Evolutionary conservation across 2,113 vertebrate genomes (phyloP).

Genomic region (Charadrius vociferus): DNA sequence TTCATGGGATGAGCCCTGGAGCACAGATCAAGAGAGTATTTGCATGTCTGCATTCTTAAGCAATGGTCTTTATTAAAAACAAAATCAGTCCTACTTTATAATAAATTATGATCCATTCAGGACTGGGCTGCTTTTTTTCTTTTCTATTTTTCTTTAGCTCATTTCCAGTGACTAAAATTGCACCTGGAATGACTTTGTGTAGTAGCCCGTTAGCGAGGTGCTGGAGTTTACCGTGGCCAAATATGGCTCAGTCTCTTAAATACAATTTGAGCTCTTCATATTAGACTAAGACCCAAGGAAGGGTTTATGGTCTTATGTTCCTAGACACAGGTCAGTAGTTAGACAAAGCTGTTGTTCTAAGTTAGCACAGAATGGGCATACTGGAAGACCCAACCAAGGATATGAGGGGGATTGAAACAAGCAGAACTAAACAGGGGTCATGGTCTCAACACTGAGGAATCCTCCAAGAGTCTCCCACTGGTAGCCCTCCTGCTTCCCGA

Average conservation of each 20-base stretch:
- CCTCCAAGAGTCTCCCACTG: background rate
- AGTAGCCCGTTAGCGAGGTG: background rate
- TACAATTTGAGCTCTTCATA: background rate
- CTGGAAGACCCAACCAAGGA: background rate
- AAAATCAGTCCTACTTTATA: background rate
- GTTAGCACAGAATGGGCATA: background rate
- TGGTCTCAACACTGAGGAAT: background rate
- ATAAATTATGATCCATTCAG: background rate
- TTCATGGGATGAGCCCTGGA: background rate
- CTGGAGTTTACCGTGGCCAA: background rate
- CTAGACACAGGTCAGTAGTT: rapidly evolving
- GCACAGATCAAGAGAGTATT: background rate
- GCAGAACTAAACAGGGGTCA: background rate
- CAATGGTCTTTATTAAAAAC: background rate
- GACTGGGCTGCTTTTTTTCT: background rate
- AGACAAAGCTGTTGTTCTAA: background rate
- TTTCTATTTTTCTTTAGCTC: background rate
- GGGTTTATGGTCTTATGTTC: background rate
- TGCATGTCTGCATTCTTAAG: background rate
- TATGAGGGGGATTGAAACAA: background rate
- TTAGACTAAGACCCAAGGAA: background rate
- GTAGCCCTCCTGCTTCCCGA: background rate
- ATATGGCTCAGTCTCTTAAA: background rate
- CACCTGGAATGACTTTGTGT: background rate
- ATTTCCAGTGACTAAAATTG: background rate